phyloP scores from a whole-genome alignment of 2,888 invertebrate genomes.

The Rhingia rostrata region DNA sequence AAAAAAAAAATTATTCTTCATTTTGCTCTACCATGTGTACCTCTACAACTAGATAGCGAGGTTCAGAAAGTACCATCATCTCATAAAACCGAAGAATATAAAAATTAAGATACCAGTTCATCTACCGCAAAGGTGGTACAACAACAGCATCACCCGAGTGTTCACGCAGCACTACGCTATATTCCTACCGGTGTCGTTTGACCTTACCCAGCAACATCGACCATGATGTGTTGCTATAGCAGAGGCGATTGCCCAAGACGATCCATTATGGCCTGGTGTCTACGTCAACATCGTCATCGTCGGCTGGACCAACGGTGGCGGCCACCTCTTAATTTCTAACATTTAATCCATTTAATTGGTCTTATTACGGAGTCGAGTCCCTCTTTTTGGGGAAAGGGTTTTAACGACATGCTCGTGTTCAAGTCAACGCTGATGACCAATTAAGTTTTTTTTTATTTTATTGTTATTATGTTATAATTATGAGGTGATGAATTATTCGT shows the following conservation, averaged over 20 bases:
- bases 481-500: conserved; percentile 32
- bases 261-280: conserved; percentile 30
- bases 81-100: conserved; percentile 16
- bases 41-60: neutral
- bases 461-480: conserved; percentile 63
- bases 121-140: conserved; percentile 28
- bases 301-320: conserved; percentile 11
- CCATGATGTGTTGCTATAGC: conserved; percentile 13
- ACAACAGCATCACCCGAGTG: conserved; percentile 38
- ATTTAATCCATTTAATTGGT: conserved; percentile 65
- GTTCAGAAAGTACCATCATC: conserved; percentile 41
- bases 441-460: conserved; percentile 55
- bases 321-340: conserved; percentile 63
- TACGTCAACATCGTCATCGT: no score
- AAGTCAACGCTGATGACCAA: conserved; percentile 56
- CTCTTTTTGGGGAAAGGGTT: conserved; percentile 39
- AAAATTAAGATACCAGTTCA: conserved; percentile 3
- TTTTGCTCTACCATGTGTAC: conserved; percentile 4
- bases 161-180: conserved; percentile 9
- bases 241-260: conserved; percentile 45
- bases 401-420: conserved; percentile 68
- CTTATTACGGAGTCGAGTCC: conserved; percentile 52
- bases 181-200: conserved; percentile 58
- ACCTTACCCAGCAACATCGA: conserved; percentile 35
- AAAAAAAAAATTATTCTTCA: conserved; percentile 9